Base-by-base conservation (phyloP, 2,888 invertebrate genomes). In the Habroteleia sp. region DNA sequence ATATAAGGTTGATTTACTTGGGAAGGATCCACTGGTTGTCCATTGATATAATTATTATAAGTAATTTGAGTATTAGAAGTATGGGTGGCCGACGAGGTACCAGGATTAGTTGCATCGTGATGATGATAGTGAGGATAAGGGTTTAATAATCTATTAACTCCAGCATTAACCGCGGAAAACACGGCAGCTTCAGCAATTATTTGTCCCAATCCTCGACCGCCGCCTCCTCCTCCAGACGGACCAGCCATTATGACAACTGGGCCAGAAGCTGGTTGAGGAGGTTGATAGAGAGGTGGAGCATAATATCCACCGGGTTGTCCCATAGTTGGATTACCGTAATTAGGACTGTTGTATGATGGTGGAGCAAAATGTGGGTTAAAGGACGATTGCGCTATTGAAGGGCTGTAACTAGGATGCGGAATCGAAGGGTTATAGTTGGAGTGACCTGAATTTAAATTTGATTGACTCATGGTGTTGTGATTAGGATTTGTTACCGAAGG, bases 11-110 rank as follows among this genome's bases (percentile, higher is more conserved):
- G 41, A 4, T 27, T 58, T 2, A 39, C 3, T 1, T 31, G 20
- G 10, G 39, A 14, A 20, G 63, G 11, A 50, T 44, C 60, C 13
- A 63, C 58, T 4, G 68, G 54, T 33, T 71, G 62, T 1, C 74
- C 72, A 23, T 77, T 77, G 0, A 63, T 13, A 20, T 77, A 74
- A 46, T 77, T 77, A 17, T 77, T 77, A 13, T 74, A 65, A 46
- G 74, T 72, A 5, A 77, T 54, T 13, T 68, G 63, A 14, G 74
- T 74, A 0, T 16, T 68, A 8, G 73, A 48, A 27, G 60, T 37
- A 1, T 39, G 23, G 8, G 31, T 23, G 14, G 41, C 8, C 6
- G 41, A 13, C 2, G 50, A 14, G 0, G 23, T 3, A 2, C 27
- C 29, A n/a, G 11, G 2, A n/a, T 3, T n/a, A 10, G 8, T 27